These are phyloP conservation scores for Noctua fimbriata DNA, from an alignment of 2,888 invertebrate genomes.

Conservation along the genomic window DNA sequence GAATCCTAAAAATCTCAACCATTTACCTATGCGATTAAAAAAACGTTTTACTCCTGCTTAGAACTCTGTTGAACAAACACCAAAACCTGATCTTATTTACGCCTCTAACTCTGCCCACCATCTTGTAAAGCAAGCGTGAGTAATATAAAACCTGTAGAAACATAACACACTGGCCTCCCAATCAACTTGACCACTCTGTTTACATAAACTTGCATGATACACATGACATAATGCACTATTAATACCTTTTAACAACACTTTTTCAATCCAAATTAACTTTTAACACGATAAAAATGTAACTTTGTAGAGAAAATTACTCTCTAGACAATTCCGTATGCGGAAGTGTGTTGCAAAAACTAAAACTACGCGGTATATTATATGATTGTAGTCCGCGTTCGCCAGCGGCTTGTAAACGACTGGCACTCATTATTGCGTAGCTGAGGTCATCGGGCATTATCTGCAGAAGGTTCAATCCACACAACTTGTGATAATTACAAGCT, in stretches of 20 bases:
- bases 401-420: constrained; percentile 42
- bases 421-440: constrained; percentile 25
- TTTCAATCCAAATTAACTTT: not conserved
- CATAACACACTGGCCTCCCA: constrained; percentile 36
- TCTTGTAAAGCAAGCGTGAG: constrained; percentile 21
- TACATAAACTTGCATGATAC: constrained; percentile 48
- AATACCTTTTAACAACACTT: constrained; percentile 13
- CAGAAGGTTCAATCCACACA: constrained; percentile 37
- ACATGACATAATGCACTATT: constrained; percentile 41
- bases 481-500: not conserved
- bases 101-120: constrained; percentile 18
- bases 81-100: not conserved
- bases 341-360: constrained; percentile 29
- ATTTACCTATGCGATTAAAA: not conserved
- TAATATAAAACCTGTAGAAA: constrained; percentile 50
- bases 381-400: constrained; percentile 18
- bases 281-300: not conserved
- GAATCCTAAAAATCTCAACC: not conserved
- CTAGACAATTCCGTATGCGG: constrained; percentile 41
- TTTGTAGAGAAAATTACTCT: constrained; percentile 53
- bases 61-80: constrained; percentile 1
- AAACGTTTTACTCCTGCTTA: not conserved
- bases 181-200: constrained; percentile 58
- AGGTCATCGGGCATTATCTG: constrained; percentile 11
- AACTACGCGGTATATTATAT: constrained; percentile 21